These are phyloP conservation scores for Xanthorhoe spadicearia DNA, from an alignment of 2,888 invertebrate species.

Conservation along the genomic window DNA sequence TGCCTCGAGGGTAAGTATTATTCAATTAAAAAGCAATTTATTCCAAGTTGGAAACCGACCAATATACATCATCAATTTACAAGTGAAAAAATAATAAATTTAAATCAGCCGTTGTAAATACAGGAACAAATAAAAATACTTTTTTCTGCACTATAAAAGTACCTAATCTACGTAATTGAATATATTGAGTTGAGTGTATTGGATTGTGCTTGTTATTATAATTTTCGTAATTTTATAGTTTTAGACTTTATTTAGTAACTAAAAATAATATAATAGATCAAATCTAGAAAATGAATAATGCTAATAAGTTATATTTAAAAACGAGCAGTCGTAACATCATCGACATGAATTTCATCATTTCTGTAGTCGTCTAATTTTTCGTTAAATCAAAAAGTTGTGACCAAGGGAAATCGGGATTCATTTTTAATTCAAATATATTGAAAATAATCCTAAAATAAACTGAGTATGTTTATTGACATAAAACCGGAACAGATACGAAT, in stretches of 20 bases:
- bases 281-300: background rate
- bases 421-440: background rate
- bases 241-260: background rate
- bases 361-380: too few species aligned
- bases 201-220: constrained; percentile 9
- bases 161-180: constrained; percentile 27
- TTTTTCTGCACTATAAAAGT: constrained; percentile 28
- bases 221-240: constrained; percentile 4
- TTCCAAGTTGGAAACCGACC: constrained; percentile 58
- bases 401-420: too few species aligned
- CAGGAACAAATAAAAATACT: constrained; percentile 19
- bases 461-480: constrained; percentile 16
- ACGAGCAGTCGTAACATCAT: background rate
- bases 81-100: constrained; percentile 25
- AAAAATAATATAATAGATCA: background rate
- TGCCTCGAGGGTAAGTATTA: constrained; percentile 81
- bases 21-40: constrained; percentile 84
- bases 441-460: constrained; percentile 16
- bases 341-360: too few species aligned
- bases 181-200: constrained; percentile 21
- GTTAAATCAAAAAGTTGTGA: too few species aligned
- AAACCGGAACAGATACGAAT: constrained; percentile 4
- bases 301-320: background rate
- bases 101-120: constrained; percentile 16
- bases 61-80: constrained; percentile 50